phyloP scores from a whole-genome alignment of 2,113 vertebrate species.

The Odontesthes bonariensis region DNA sequence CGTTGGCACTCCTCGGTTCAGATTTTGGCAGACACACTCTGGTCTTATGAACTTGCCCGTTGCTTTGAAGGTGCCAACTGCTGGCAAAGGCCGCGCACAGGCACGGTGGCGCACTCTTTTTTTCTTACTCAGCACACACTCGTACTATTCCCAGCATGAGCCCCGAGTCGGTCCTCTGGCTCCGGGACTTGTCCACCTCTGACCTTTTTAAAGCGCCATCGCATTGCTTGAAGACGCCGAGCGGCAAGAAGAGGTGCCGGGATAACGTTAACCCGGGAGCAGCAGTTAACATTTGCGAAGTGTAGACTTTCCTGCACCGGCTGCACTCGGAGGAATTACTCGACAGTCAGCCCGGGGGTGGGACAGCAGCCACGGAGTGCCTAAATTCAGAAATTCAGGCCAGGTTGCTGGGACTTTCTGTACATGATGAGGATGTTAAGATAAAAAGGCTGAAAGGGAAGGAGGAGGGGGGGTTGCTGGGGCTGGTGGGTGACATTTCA shows the following conservation, averaged over 20 bases:
- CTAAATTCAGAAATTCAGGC: background rate
- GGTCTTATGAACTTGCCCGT: conserved; percentile 53
- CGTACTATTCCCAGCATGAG: conserved; percentile 36
- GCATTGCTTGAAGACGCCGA: conserved; percentile 40
- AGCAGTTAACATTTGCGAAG: conserved; percentile 64
- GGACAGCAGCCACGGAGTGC: background rate
- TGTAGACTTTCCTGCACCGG: conserved; percentile 47
- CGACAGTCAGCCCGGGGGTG: conserved; percentile 13
- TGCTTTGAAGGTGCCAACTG: conserved; percentile 53
- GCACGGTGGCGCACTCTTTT: conserved; percentile 5
- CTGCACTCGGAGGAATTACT: conserved; percentile 30
- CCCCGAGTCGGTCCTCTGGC: conserved; percentile 47
- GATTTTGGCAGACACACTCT: conserved; percentile 48
- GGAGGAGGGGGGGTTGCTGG: conserved; percentile 8
- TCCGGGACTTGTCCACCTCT: conserved; percentile 46
- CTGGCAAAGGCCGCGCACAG: conserved; percentile 30
- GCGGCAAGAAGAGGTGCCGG: conserved; percentile 1
- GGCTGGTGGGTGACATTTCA: conserved; percentile 50
- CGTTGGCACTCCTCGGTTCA: conserved; percentile 25
- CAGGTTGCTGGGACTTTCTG: conserved; percentile 11
- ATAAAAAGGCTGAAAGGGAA: conserved; percentile 27
- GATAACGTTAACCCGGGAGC: conserved; percentile 38
- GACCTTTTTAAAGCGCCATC: conserved; percentile 51
- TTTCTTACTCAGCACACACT: conserved; percentile 21
- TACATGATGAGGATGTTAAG: conserved; percentile 31